phyloP scores from a whole-genome alignment of 2,797 vertebrate species.

The Alca torda region DNA sequence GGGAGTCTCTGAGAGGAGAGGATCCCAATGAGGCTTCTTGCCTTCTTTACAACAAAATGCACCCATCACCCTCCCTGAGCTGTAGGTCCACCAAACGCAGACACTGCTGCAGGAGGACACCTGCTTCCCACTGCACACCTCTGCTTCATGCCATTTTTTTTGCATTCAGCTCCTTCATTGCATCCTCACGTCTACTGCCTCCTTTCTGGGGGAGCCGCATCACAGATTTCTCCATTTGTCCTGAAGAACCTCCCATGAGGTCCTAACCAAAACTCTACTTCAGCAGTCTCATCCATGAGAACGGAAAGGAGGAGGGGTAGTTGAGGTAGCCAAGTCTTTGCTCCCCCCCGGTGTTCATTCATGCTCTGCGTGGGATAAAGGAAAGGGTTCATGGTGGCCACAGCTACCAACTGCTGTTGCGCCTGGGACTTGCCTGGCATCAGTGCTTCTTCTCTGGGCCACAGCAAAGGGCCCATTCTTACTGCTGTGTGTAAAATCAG shows the following conservation, averaged over 20 bases:
- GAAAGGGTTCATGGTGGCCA: background rate
- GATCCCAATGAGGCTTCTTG: background rate
- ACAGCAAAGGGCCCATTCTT: background rate
- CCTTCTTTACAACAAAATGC: background rate
- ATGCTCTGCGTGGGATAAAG: background rate
- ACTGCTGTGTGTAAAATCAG: background rate
- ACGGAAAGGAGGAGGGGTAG: background rate
- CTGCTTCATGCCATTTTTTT: background rate
- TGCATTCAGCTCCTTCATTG: background rate
- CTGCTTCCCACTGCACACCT: background rate
- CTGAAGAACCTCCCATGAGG: background rate
- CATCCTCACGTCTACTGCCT: background rate
- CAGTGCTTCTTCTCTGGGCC: background rate
- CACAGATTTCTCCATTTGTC: background rate
- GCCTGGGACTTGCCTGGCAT: background rate
- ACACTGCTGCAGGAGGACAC: background rate
- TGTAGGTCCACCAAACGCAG: background rate
- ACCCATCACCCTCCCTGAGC: background rate
- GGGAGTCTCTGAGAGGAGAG: background rate
- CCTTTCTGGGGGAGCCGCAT: background rate
- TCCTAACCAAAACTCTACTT: background rate
- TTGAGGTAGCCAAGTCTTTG: background rate
- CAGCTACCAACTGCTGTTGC: background rate
- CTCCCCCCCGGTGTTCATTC: background rate
- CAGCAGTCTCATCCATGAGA: background rate